Conservation (phyloP, 2,113 vertebrate species). For the Polypterus bichir region DNA sequence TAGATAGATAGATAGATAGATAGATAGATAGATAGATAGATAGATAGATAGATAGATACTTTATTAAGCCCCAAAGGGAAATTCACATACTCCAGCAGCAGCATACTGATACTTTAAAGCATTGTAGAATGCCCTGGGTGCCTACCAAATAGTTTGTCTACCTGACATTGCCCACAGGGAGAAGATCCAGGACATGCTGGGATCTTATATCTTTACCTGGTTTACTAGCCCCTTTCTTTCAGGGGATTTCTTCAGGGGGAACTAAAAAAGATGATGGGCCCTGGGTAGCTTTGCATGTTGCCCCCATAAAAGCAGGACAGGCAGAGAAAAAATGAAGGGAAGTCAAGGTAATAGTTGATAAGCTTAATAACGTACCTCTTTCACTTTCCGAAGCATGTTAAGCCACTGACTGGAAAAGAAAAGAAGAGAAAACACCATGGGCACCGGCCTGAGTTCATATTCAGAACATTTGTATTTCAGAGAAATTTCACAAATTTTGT, state of each 20-base stretch:
- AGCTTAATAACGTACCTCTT: slow-evolving; percentile 47
- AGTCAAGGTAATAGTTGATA: not conserved
- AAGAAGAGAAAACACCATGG: slow-evolving; percentile 4
- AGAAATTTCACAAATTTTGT: not conserved
- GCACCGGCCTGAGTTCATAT: not conserved
- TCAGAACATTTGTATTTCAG: not conserved
- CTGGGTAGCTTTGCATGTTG: slow-evolving; percentile 38
- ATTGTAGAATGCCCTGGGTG: slow-evolving; percentile 17
- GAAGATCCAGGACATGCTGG: slow-evolving; percentile 5
- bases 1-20: too few species aligned
- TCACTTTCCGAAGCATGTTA: slow-evolving; percentile 54
- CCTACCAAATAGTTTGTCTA: too few species aligned
- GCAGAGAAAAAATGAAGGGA: slow-evolving; percentile 28
- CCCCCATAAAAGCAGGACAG: slow-evolving; percentile 33
- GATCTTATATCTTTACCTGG: slow-evolving; percentile 31
- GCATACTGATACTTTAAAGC: slow-evolving; percentile 16
- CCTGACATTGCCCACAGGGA: too few species aligned
- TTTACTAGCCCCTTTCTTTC: slow-evolving; percentile 37
- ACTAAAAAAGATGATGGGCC: slow-evolving; percentile 49
- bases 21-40: too few species aligned
- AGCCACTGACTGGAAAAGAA: slow-evolving; percentile 48
- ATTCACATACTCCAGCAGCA: not conserved
- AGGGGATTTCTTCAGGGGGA: slow-evolving; percentile 32
- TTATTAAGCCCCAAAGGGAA: not conserved
- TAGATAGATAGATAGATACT: too few species aligned